Conservation (phyloP, 2,797 vertebrate species). For the Galago senegalensis region DNA sequence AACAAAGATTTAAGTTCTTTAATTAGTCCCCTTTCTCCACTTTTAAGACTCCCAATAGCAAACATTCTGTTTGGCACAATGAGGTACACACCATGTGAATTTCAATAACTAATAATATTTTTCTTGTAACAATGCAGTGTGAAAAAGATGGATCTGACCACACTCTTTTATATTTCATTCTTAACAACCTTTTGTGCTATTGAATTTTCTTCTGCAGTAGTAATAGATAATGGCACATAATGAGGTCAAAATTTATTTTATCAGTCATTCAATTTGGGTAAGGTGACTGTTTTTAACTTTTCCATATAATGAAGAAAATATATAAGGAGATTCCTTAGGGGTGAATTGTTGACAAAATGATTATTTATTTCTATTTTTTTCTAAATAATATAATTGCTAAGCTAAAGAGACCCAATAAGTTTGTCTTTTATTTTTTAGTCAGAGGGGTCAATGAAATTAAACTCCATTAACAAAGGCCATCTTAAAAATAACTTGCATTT, state of each 20-base stretch:
- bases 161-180: background rate
- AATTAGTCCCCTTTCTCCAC: background rate
- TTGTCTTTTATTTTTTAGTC: background rate
- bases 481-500: background rate
- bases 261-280: background rate
- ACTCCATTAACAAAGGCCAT: background rate
- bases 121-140: background rate
- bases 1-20: background rate
- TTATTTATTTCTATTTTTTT: background rate
- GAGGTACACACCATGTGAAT: background rate
- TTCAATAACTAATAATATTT: background rate
- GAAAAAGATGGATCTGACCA: background rate
- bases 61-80: background rate
- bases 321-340: background rate
- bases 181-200: background rate
- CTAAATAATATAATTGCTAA: background rate
- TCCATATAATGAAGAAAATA: background rate
- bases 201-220: background rate
- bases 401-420: background rate
- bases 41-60: background rate
- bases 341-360: background rate
- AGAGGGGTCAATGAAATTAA: background rate
- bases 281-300: slow-evolving; percentile 32
- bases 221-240: background rate
- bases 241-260: background rate